These are phyloP conservation scores for Edolisoma coerulescens DNA, from an alignment of 2,113 vertebrate species.

Conservation along the genomic window DNA sequence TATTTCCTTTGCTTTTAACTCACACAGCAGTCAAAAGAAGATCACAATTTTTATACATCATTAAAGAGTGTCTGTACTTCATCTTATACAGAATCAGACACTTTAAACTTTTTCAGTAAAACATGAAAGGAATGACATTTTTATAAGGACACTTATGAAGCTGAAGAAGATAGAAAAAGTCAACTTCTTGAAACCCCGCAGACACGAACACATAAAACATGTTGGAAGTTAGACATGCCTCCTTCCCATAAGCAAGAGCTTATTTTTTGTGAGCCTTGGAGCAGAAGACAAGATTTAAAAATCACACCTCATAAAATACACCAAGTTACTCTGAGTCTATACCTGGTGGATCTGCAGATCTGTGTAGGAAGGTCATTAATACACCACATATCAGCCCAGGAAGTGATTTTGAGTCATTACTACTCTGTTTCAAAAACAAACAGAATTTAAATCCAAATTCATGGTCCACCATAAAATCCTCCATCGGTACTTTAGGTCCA, in stretches of 20 bases:
- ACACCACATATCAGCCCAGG: neutral
- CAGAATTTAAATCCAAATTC: neutral
- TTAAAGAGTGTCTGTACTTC: neutral
- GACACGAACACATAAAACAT: neutral
- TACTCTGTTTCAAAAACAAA: neutral
- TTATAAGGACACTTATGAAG: neutral
- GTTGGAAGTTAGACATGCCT: neutral
- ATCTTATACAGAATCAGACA: neutral
- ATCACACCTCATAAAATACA: neutral
- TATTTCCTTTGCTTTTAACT: slow-evolving; percentile 9
- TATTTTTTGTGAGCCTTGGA: neutral
- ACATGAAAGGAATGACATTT: neutral
- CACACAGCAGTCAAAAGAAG: neutral
- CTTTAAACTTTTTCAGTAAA: neutral
- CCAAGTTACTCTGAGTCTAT: neutral
- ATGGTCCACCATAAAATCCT: neutral
- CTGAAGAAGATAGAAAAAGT: neutral
- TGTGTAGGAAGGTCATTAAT: neutral
- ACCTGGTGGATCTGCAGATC: neutral
- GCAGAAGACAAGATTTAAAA: neutral
- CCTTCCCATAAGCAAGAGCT: neutral
- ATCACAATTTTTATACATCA: neutral
- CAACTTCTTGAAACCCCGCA: neutral
- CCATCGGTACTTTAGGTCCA: neutral
- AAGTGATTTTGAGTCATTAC: neutral